Evolutionary conservation across 2,797 vertebrate genomes (phyloP).

Genomic region (Poliocrania exsul): DNA sequence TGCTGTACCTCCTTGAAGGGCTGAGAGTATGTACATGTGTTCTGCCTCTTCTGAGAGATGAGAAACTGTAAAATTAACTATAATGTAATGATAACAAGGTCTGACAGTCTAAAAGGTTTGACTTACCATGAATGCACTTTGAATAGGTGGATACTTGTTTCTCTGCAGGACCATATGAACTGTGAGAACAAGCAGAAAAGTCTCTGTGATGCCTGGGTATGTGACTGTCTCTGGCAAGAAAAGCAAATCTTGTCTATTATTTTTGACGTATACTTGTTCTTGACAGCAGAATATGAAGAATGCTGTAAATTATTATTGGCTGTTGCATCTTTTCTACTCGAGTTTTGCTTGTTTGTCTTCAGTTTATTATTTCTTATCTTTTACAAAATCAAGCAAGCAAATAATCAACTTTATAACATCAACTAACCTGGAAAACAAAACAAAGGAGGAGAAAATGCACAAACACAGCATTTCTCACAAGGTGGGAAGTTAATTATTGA

Average conservation of each 20-base stretch:
- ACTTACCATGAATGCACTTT: background rate
- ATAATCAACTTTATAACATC: background rate
- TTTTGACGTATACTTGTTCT: background rate
- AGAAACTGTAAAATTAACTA: background rate
- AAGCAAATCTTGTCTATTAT: background rate
- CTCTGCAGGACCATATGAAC: background rate
- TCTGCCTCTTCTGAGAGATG: background rate
- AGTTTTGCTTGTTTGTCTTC: background rate
- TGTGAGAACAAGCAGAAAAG: background rate
- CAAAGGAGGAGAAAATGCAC: background rate
- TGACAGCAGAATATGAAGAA: background rate
- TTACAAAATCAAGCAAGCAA: background rate
- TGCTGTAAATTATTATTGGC: background rate
- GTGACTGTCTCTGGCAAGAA: background rate
- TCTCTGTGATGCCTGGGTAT: background rate
- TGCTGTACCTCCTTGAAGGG: background rate
- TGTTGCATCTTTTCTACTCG: background rate
- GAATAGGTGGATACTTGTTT: background rate
- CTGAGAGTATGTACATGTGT: accelerated
- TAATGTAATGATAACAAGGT: background rate
- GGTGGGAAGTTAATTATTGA: background rate
- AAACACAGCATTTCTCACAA: constrained; percentile 5
- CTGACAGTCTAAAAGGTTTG: background rate
- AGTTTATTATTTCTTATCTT: background rate
- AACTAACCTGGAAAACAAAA: constrained; percentile 7